Percentiles rank a stretch among this genome's conserved stretches.
phyloP scores from a whole-genome alignment of 2,888 invertebrate species.

The Dorcus hopei region DNA sequence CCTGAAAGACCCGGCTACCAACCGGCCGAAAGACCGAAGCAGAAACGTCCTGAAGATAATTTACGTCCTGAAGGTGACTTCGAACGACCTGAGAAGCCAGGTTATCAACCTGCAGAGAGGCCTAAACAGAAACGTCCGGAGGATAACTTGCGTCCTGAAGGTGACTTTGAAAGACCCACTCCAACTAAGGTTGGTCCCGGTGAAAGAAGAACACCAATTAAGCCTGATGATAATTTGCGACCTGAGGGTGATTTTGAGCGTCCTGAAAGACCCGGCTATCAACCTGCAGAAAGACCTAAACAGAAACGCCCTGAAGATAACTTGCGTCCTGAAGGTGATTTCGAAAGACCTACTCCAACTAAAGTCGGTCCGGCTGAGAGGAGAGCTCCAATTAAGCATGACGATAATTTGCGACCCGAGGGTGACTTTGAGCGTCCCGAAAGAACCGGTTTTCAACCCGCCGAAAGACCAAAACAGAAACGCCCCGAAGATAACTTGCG shows the following conservation, averaged over 20 bases:
- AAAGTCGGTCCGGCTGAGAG: constrained; percentile 46
- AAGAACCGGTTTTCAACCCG: constrained; percentile 43
- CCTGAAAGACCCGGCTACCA: constrained; percentile 42
- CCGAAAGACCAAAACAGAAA: constrained; percentile 45
- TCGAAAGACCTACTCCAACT: constrained; percentile 45
- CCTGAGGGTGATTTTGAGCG: constrained; percentile 49
- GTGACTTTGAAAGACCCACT: constrained; percentile 53
- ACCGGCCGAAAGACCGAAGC: constrained; percentile 48
- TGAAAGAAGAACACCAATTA: constrained; percentile 44
- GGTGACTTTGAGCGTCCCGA: constrained; percentile 54
- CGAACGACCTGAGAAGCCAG: constrained; percentile 44
- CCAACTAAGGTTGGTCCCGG: constrained; percentile 46
- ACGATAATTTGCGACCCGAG: constrained; percentile 55
- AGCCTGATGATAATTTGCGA: constrained; percentile 43
- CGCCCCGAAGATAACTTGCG: constrained; percentile 51
- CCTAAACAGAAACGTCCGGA: constrained; percentile 55
- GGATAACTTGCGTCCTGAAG: constrained; percentile 57
- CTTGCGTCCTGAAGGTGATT: constrained; percentile 47
- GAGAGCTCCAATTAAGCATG: constrained; percentile 47
- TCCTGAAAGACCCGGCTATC: constrained; percentile 43
- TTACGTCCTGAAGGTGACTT: constrained; percentile 48
- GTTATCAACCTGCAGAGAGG: constrained; percentile 51
- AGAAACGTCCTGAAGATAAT: constrained; percentile 49
- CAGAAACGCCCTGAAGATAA: constrained; percentile 50
- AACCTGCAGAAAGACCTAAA: constrained; percentile 46